Evolutionary conservation across 2,888 invertebrate genomes (phyloP).

Genomic region (Apantesis nais): DNA sequence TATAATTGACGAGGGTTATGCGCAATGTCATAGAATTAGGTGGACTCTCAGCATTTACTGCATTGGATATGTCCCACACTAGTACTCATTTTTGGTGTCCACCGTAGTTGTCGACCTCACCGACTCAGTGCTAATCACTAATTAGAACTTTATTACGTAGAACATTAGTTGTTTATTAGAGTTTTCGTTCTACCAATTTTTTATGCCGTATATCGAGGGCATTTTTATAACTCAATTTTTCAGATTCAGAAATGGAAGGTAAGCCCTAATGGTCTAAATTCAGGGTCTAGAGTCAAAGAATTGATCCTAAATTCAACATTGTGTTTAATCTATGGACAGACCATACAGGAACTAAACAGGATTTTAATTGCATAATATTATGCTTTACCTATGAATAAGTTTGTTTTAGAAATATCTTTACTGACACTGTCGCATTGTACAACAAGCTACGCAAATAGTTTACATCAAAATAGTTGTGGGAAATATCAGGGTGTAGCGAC

Average conservation of each 20-base stretch:
- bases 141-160: too few relatives aligned
- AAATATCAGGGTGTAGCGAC: not conserved
- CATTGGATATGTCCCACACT: too few relatives aligned
- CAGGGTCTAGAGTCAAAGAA: not conserved
- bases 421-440: not conserved
- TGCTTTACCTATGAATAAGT: not conserved
- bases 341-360: not conserved
- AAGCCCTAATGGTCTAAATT: too few relatives aligned
- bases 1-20: too few relatives aligned
- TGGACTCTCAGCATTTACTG: too few relatives aligned
- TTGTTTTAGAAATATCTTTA: not conserved
- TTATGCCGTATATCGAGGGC: not conserved
- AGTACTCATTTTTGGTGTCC: too few relatives aligned
- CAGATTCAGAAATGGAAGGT: not conserved
- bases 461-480: not conserved
- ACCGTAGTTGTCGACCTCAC: too few relatives aligned
- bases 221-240: too few relatives aligned
- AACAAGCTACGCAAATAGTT: constrained; percentile 4
- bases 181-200: not conserved
- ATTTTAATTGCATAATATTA: not conserved
- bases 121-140: too few relatives aligned
- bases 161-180: too few relatives aligned
- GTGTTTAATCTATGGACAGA: not conserved
- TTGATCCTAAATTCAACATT: not conserved
- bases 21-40: too few relatives aligned